phyloP scores from a whole-genome alignment of 2,888 invertebrate species.

The Pachydiplax longipennis region DNA sequence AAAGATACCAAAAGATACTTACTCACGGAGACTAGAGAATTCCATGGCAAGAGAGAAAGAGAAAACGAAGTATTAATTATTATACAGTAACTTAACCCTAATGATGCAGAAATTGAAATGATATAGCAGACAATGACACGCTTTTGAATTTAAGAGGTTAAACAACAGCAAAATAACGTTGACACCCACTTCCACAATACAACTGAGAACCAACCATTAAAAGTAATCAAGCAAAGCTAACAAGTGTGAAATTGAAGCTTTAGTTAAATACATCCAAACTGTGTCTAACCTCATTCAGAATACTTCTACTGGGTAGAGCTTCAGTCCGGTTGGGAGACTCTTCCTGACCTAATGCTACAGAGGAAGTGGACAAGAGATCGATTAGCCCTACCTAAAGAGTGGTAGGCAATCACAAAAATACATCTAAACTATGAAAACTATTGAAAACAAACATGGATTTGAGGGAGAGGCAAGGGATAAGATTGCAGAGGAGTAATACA shows the following conservation, averaged over 20 bases:
- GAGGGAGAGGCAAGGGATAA: neutral
- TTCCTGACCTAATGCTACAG: constrained; percentile 39
- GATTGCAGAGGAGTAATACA: neutral
- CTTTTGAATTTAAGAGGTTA: neutral
- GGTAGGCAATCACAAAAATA: constrained; percentile 18
- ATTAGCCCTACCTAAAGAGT: constrained; percentile 36
- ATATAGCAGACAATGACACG: neutral
- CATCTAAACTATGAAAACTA: constrained; percentile 7
- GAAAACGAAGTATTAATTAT: neutral
- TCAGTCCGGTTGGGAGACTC: constrained; percentile 41
- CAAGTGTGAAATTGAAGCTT: constrained; percentile 19
- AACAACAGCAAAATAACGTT: neutral
- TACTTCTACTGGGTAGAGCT: constrained; percentile 42
- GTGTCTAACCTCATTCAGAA: constrained; percentile 44
- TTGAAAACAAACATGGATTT: neutral
- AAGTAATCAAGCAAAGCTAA: neutral
- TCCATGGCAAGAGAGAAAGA: constrained; percentile 8
- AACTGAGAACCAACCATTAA: neutral
- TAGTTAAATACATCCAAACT: constrained; percentile 37
- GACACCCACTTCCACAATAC: neutral
- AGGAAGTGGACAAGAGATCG: constrained; percentile 27
- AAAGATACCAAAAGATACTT: constrained; percentile 3
- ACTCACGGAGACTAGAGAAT: constrained; percentile 25
- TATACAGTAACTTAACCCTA: neutral
- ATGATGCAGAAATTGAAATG: neutral